phyloP scores from a whole-genome alignment of 1,140 invertebrate species.

The Drosophila punjabiensis region DNA sequence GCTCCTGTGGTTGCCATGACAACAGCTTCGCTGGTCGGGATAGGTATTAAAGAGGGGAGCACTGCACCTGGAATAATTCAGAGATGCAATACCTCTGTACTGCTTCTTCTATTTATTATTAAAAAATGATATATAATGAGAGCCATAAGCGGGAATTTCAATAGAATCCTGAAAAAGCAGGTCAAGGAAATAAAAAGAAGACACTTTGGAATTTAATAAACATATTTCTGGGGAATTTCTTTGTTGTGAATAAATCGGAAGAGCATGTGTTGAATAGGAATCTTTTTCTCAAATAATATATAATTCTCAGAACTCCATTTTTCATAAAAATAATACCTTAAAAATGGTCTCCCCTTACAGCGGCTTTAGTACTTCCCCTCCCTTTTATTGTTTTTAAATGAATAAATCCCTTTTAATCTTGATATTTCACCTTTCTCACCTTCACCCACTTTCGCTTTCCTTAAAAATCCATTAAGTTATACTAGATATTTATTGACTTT shows the following conservation, averaged over 20 bases:
- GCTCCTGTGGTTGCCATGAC: constrained; percentile 6
- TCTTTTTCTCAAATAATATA: neutral
- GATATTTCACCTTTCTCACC: neutral
- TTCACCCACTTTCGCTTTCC: too few species aligned
- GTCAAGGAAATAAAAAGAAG: neutral
- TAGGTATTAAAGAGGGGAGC: neutral
- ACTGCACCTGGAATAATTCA: neutral
- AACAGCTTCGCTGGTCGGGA: neutral
- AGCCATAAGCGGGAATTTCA: neutral
- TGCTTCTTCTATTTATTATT: neutral
- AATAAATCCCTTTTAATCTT: neutral
- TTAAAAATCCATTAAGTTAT: neutral
- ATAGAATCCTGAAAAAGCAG: neutral
- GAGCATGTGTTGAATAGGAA: neutral
- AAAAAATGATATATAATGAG: neutral
- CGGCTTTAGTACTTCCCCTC: too few species aligned
- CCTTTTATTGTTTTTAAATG: neutral
- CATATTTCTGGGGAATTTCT: neutral
- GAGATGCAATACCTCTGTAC: neutral
- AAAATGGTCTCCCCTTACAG: neutral
- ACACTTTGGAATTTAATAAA: neutral
- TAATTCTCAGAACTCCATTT: neutral
- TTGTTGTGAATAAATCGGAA: neutral
- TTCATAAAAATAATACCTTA: neutral
- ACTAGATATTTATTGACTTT: constrained; percentile 40